Base-by-base conservation (phyloP, 2,113 vertebrate genomes). In the Cynocephalus volans region DNA sequence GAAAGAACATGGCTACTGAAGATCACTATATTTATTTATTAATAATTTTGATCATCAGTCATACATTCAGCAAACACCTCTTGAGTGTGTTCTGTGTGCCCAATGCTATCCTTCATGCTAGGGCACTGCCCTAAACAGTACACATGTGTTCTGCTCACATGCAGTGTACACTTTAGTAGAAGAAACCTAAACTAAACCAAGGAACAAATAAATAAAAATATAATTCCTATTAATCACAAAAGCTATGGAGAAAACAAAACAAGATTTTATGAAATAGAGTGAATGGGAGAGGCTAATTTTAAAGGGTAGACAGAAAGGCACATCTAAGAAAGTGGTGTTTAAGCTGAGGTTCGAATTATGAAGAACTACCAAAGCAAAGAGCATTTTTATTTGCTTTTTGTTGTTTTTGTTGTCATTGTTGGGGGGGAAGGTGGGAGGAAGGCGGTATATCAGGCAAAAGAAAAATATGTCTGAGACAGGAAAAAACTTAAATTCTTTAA, bases 371-470 rank as follows among this genome's bases (percentile, higher is more conserved):
- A 28, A 85, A n/a, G 28, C 75, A 75, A 72, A 58, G 28, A 5
- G 9, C n/a, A 31, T 17, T 56, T 58, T 56, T 36, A 41, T 41
- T 41, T 41, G 41, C 41, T 41, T 41, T 41, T 41, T 41, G 41
- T 41, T 3, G 41, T 45, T 6, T n/a, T 77, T 75, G 26, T 28
- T 75, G 15, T 45, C 36, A 18, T 52, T 28, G 31, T 69, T 85
- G 12, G 6, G 24, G 2, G 9, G 5, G 19, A 52, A 6, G 28
- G 33, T 2, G 5, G 9, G 1, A 11, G 9, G 19, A 8, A 11
- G 9, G 19, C 6, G 28, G 1, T 56, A 52, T 69, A 79, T 96
- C 65, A 60, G 23, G 6, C 8, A 67, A 26, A n/a, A 21, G 15
- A 23, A 76, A 85, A 89, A 58, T 0, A 83, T 70, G 6, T 58